Evolutionary conservation across 2,113 vertebrate genomes (phyloP).

Genomic region (Thermophis baileyi): DNA sequence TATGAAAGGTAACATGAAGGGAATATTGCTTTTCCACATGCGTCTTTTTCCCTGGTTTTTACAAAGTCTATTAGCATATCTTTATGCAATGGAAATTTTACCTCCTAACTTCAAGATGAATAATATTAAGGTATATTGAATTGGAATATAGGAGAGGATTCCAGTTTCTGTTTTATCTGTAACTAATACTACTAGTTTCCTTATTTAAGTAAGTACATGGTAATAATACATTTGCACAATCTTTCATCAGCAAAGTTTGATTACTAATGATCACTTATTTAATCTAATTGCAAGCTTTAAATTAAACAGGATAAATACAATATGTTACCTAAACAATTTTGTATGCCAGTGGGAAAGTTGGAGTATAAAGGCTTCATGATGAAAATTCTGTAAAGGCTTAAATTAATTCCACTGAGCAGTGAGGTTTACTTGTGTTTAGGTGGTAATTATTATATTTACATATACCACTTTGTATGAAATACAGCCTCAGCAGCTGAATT

Average conservation of each 20-base stretch:
- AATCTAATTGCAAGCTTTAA: background rate
- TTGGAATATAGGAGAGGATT: background rate
- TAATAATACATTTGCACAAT: background rate
- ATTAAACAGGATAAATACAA: background rate
- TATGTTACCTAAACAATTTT: background rate
- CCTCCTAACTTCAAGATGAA: background rate
- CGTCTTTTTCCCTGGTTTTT: background rate
- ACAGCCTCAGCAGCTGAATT: slow-evolving; percentile 23
- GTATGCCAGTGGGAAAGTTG: background rate
- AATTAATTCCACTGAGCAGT: background rate
- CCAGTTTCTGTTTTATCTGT: background rate
- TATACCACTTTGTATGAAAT: slow-evolving; percentile 30
- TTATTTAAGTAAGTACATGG: background rate
- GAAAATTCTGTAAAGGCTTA: background rate
- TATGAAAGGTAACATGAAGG: background rate
- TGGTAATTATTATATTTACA: background rate
- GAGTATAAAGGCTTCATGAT: background rate
- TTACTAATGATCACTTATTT: background rate
- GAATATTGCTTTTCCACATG: background rate
- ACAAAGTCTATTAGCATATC: background rate
- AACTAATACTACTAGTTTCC: background rate
- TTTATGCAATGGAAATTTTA: background rate
- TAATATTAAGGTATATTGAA: background rate
- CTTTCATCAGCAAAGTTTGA: background rate
- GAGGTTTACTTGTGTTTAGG: background rate